Conservation (phyloP, 2,797 vertebrate genomes). For the Diceros bicornis region DNA sequence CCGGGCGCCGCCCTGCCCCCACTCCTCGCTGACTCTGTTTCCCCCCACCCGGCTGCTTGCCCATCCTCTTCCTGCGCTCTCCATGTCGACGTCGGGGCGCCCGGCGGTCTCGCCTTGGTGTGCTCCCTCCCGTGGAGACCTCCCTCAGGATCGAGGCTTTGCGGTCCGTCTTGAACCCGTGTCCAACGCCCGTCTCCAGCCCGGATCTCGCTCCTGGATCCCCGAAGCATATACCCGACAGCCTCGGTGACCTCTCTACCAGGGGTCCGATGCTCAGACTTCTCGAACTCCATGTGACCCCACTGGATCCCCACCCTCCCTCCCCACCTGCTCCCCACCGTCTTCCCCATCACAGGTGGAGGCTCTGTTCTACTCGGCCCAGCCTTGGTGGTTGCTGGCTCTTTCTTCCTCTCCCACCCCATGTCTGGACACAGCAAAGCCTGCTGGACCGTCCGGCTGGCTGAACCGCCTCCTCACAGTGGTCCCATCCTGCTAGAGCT, state of each 20-base stretch:
- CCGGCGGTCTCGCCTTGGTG: rapidly evolving
- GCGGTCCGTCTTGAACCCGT: rapidly evolving
- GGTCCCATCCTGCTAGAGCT: rapidly evolving
- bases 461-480: rapidly evolving
- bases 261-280: rapidly evolving
- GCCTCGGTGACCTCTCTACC: rapidly evolving
- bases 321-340: rapidly evolving
- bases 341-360: rapidly evolving
- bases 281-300: rapidly evolving
- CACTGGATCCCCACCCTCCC: rapidly evolving
- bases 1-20: rapidly evolving
- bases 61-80: not conserved
- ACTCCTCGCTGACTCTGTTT: not conserved
- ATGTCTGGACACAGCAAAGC: rapidly evolving
- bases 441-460: not conserved
- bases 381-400: rapidly evolving
- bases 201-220: not conserved
- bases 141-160: not conserved
- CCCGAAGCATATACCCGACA: rapidly evolving
- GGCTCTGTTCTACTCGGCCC: no score
- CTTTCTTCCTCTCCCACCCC: not conserved
- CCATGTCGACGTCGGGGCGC: rapidly evolving
- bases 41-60: rapidly evolving
- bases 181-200: rapidly evolving
- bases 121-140: rapidly evolving